Percentiles rank a stretch among this genome's conserved stretches.
phyloP scores from a whole-genome alignment of 2,113 vertebrate species.

The Egretta garzetta region DNA sequence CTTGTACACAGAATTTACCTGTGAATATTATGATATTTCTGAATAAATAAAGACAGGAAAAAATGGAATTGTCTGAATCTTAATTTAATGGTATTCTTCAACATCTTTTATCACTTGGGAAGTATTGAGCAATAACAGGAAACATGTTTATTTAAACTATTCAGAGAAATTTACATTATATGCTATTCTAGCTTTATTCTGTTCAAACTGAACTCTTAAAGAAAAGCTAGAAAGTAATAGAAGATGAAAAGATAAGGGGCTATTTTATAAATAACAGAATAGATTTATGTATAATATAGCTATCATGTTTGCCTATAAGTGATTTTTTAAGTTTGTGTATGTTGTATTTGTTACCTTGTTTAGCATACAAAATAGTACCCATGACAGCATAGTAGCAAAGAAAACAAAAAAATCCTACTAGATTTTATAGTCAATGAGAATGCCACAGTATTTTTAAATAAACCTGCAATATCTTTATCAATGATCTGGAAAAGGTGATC shows the following conservation, averaged over 20 bases:
- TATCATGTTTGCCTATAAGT: background rate
- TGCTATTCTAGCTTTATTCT: background rate
- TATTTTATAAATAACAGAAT: background rate
- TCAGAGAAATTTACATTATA: background rate
- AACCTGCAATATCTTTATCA: background rate
- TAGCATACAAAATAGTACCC: background rate
- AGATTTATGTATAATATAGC: background rate
- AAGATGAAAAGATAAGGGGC: background rate
- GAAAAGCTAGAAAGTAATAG: background rate
- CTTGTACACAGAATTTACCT: background rate
- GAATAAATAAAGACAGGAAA: background rate
- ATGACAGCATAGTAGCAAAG: background rate
- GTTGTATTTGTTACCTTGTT: background rate
- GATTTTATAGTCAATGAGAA: background rate
- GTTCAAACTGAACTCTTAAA: background rate
- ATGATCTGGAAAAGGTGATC: no score
- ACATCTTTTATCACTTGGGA: background rate
- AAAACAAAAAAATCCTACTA: background rate
- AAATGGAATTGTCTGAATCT: background rate
- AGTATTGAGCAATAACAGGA: background rate
- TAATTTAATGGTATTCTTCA: background rate
- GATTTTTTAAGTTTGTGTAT: background rate
- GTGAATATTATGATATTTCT: background rate
- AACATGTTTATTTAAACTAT: background rate
- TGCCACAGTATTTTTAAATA: background rate